phyloP scores from a whole-genome alignment of 2,888 invertebrate genomes.

The Drosophila robusta region DNA sequence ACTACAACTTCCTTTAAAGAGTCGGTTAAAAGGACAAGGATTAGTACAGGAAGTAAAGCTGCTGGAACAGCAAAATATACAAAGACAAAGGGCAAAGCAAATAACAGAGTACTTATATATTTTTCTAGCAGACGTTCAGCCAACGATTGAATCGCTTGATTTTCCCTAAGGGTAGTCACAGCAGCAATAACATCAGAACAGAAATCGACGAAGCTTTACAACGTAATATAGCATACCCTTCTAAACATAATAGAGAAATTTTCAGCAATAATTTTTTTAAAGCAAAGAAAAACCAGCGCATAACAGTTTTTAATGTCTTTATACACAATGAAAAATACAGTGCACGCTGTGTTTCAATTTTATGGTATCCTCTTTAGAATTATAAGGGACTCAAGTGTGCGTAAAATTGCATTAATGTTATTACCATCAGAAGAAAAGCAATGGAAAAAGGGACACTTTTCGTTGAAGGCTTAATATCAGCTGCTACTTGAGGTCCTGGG shows the following conservation, averaged over 20 bases:
- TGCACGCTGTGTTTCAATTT: neutral
- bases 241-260: neutral
- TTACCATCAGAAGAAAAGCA: conserved; percentile 37
- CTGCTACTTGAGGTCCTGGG: conserved; percentile 26
- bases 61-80: conserved; percentile 9
- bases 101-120: conserved; percentile 5
- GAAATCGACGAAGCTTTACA: neutral
- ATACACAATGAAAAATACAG: neutral
- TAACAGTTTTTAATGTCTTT: neutral
- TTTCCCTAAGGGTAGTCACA: conserved; percentile 17
- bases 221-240: conserved; percentile 7
- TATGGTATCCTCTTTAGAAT: conserved; percentile 8
- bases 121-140: conserved; percentile 6
- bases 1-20: neutral
- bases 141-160: conserved; percentile 22
- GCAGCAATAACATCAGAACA: neutral
- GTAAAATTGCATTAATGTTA: conserved; percentile 73
- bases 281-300: neutral
- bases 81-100: conserved; percentile 10
- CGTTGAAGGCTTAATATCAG: conserved; percentile 62
- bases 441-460: conserved; percentile 53
- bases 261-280: neutral
- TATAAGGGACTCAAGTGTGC: conserved; percentile 54
- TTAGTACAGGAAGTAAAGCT: neutral
- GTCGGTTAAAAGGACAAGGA: neutral